These are phyloP conservation scores for Macropodus opercularis DNA, from an alignment of 2,797 vertebrate species.

Conservation along the genomic window DNA sequence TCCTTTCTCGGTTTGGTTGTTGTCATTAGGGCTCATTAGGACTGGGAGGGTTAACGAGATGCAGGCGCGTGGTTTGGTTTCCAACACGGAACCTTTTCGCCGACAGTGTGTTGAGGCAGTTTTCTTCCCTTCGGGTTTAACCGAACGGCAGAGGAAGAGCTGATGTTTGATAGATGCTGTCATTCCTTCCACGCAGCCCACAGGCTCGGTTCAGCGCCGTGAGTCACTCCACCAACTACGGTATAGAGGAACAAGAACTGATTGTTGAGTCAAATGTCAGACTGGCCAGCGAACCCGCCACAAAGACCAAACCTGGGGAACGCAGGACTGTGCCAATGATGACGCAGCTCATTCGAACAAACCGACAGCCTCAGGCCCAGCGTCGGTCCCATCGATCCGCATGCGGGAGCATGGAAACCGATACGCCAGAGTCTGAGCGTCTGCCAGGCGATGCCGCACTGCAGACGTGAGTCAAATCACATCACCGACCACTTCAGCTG, in stretches of 20 bases:
- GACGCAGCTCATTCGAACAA: neutral
- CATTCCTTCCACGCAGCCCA: constrained; percentile 75
- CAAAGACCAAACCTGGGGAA: constrained; percentile 1
- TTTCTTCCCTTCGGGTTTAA: neutral
- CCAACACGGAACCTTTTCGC: neutral
- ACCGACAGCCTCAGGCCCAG: constrained; percentile 14
- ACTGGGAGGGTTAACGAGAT: neutral
- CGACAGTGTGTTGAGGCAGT: too few relatives aligned
- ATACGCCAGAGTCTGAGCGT: constrained; percentile 13
- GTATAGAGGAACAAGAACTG: constrained; percentile 64
- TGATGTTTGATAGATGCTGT: constrained; percentile 29
- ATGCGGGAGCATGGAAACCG: neutral
- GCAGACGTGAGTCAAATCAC: constrained; percentile 52
- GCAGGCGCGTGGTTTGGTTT: neutral
- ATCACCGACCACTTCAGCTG: too few relatives aligned
- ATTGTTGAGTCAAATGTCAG: constrained; percentile 66
- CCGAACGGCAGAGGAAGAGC: constrained; percentile 17
- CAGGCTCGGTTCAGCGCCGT: constrained; percentile 39
- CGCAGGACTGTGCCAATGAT: neutral
- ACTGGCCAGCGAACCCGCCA: constrained; percentile 38
- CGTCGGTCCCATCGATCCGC: constrained; percentile 22
- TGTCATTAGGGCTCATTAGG: too few relatives aligned
- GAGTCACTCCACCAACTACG: constrained; percentile 69
- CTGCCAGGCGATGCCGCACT: constrained; percentile 69
- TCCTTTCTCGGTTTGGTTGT: too few relatives aligned